A percentile compares a stretch with the other conserved stretches of the same genome.
These are phyloP conservation scores for Sinocyclocheilus anophthalmus DNA, from an alignment of 2,113 vertebrate species.

Conservation along the genomic window DNA sequence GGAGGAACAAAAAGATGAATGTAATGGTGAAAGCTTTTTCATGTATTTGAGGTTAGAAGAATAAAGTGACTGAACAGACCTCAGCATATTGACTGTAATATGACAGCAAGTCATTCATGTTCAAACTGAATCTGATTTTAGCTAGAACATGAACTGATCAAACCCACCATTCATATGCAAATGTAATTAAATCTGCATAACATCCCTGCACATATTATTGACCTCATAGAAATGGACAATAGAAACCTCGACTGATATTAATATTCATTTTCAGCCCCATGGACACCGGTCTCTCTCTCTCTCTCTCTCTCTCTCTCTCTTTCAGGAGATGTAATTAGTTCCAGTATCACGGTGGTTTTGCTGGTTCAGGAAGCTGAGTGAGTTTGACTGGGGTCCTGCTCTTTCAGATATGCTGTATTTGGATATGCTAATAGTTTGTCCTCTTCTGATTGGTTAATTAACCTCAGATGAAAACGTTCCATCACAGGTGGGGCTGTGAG, in stretches of 20 bases:
- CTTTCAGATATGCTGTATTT: conserved; percentile 74
- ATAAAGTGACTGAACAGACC: conserved; percentile 21
- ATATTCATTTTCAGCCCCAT: conserved; percentile 37
- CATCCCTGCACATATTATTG: conserved; percentile 43
- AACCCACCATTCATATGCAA: conserved; percentile 52
- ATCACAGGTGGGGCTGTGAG: conserved; percentile 30
- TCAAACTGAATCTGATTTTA: conserved; percentile 37
- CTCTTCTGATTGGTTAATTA: conserved; percentile 80
- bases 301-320: conserved; percentile 6
- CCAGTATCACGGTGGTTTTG: conserved; percentile 74
- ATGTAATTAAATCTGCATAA: conserved; percentile 54
- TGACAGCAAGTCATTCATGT: conserved; percentile 38
- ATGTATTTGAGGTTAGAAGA: conserved; percentile 24
- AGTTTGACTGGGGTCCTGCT: conserved; percentile 72
- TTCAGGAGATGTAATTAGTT: conserved; percentile 71
- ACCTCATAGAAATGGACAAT: conserved; percentile 39
- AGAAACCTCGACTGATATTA: conserved; percentile 29
- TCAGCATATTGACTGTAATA: not conserved
- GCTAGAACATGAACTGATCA: conserved; percentile 46
- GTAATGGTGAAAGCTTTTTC: conserved; percentile 10
- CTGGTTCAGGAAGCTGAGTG: conserved; percentile 74
- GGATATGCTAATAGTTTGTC: conserved; percentile 79
- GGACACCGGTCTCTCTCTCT: not conserved
- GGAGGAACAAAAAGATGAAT: conserved; percentile 19
- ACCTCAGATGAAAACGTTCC: conserved; percentile 73